Evolutionary conservation across 2,113 vertebrate genomes (phyloP), one percentile per base, ranked within the genome.

Genomic region (Atrichornis clamosus): DNA sequence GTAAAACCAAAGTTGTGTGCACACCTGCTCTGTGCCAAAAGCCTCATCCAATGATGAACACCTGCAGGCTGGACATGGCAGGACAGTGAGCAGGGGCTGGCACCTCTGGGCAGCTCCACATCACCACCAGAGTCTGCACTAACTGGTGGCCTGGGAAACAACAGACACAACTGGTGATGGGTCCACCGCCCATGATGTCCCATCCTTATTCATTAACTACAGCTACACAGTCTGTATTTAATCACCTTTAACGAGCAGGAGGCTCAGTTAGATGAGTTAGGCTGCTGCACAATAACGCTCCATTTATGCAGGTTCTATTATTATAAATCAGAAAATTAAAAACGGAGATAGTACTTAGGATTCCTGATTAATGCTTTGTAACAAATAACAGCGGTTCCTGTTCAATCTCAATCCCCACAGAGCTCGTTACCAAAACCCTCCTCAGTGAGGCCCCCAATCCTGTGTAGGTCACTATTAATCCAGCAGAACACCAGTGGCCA

Each of bases 201-300:
- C 80, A 90, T 42, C 64, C 65, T 28, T 28, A 70, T 26, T 81
- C 89, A 89, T 84, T 95, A 95, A 93, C 75, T 95, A 95, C 68
- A 67, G 68, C 63, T 72, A 52, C 60, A 56, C 80, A 80, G 79
- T 27, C 73, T 77, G 76, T 37, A 56, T 26, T 95, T 96, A 95
- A 95, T 91, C 94, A 91, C 65, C 75, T 95, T 94, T 84, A 78
- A 91, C 37, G 35, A 93, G 80, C 93, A 78, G 44, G 73, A 95
- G 94, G 83, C 64, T 95, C 72, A 93, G 84, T 95, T 74, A 93
- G 87, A 89, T 56, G 81, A 90, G 84, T 58, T 94, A 89, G 50
- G 77, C 83, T 84, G 89, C 69, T 47, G 55, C 50, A 92, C 73
- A 60, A 24, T 32, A 78, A 74, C 0, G 1, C 47, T 74, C 47